Conservation (phyloP, 2,113 vertebrate species). For the Ondatra zibethicus region DNA sequence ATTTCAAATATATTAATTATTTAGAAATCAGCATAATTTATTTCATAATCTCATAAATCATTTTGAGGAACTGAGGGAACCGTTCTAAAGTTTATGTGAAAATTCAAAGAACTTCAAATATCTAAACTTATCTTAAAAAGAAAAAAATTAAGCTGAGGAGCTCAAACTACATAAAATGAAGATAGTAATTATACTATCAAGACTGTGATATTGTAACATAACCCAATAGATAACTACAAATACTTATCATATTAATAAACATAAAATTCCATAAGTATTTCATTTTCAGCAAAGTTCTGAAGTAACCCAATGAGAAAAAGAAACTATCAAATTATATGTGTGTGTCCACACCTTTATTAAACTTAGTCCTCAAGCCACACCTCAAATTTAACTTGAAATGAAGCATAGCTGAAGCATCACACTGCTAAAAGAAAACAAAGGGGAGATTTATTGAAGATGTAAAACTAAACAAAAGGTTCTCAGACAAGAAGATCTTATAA, state of each 20-base stretch:
- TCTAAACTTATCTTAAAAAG: not conserved
- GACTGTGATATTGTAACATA: not conserved
- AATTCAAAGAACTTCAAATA: constrained; percentile 8
- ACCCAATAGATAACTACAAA: not conserved
- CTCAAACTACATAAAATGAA: not conserved
- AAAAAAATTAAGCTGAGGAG: not conserved
- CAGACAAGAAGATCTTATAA: not conserved
- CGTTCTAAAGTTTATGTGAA: not conserved
- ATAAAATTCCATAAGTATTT: not conserved
- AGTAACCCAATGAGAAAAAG: not conserved
- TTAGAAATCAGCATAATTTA: not conserved
- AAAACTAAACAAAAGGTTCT: not conserved
- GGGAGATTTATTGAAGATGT: not conserved
- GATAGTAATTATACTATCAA: not conserved
- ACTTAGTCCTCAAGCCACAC: not conserved
- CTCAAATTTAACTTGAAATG: constrained; percentile 8
- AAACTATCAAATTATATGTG: not conserved
- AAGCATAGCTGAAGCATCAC: not conserved
- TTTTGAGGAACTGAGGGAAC: not conserved
- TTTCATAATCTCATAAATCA: not conserved
- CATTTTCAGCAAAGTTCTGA: not conserved
- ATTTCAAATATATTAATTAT: constrained; percentile 4
- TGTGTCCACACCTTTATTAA: not conserved
- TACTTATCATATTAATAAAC: not conserved
- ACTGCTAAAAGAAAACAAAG: not conserved